Conservation (phyloP, 2,888 invertebrate genomes). For the Mythimna loreyi region DNA sequence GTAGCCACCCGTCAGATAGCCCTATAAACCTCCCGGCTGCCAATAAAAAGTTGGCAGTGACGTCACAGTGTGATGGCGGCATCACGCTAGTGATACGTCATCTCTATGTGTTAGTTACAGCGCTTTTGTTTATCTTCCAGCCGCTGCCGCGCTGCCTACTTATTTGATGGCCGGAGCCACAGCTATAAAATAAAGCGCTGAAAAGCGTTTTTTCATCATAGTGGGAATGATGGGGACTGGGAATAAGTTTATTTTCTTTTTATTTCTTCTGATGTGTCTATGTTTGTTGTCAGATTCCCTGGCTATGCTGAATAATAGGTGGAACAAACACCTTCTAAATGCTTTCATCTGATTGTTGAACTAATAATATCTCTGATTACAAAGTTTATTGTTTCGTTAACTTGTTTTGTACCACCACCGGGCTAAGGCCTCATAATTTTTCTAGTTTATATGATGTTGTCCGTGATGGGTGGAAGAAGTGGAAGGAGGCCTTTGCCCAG, state of each 20-base stretch:
- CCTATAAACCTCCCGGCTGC: slow-evolving; percentile 58
- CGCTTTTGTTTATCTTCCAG: slow-evolving; percentile 50
- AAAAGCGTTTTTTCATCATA: slow-evolving; percentile 40
- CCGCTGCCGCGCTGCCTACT: slow-evolving; percentile 45
- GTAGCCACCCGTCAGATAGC: slow-evolving; percentile 16
- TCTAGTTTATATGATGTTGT: too few species aligned
- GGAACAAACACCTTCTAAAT: background rate
- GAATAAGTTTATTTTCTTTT: slow-evolving; percentile 34
- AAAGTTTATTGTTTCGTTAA: too few species aligned
- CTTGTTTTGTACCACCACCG: too few species aligned
- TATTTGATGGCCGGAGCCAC: slow-evolving; percentile 38
- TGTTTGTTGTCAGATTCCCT: slow-evolving; percentile 1
- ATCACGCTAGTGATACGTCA: slow-evolving; percentile 47
- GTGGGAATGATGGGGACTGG: slow-evolving; percentile 23
- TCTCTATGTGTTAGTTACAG: slow-evolving; percentile 47
- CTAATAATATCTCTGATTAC: too few species aligned
- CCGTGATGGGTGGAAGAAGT: too few species aligned
- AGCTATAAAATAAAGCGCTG: slow-evolving; percentile 44
- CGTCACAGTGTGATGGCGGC: slow-evolving; percentile 56
- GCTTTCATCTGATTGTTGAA: background rate
- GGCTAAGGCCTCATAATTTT: too few species aligned
- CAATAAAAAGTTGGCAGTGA: slow-evolving; percentile 70
- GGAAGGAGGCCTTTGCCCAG: too few species aligned
- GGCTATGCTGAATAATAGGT: background rate
- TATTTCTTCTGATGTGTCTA: slow-evolving; percentile 16